Evolutionary conservation across 1,140 invertebrate genomes (phyloP).

Genomic region (Monochamus saltuarius): DNA sequence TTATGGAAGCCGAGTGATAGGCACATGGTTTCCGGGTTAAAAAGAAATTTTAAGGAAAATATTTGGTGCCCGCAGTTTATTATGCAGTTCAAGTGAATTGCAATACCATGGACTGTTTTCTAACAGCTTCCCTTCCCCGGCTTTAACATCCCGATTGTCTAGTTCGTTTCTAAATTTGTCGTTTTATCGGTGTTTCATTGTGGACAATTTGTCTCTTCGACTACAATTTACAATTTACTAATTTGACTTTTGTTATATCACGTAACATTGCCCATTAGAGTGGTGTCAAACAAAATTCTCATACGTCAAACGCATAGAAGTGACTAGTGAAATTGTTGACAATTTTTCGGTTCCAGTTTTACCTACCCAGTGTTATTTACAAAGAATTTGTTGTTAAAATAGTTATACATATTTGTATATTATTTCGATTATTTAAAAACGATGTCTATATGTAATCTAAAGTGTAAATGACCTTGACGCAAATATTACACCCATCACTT

Average conservation of each 20-base stretch:
- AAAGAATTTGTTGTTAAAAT: no score
- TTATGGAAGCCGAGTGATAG: slow-evolving; percentile 46
- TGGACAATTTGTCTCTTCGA: no score
- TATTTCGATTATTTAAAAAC: slow-evolving; percentile 12
- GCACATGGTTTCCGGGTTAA: slow-evolving; percentile 57
- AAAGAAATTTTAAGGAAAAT: slow-evolving; percentile 5
- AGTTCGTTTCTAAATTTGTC: slow-evolving; percentile 16
- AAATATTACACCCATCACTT: slow-evolving; percentile 49
- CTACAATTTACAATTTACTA: neutral
- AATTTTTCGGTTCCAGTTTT: slow-evolving; percentile 6
- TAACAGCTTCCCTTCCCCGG: slow-evolving; percentile 7
- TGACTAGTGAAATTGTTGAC: slow-evolving; percentile 26
- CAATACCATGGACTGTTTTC: slow-evolving; percentile 6
- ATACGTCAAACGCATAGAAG: slow-evolving; percentile 21
- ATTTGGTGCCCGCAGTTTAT: slow-evolving; percentile 22
- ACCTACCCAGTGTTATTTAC: no score
- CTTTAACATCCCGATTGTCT: slow-evolving; percentile 2
- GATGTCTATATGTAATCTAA: slow-evolving; percentile 21
- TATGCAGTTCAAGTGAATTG: slow-evolving; percentile 25
- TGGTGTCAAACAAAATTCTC: slow-evolving; percentile 23
- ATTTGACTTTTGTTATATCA: slow-evolving; percentile 17
- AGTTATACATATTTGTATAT: neutral
- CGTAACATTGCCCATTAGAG: slow-evolving; percentile 16
- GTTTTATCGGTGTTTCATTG: slow-evolving; percentile 1
- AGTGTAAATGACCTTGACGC: slow-evolving; percentile 48